Percentiles rank a stretch among this genome's conserved stretches.
phyloP scores from a whole-genome alignment of 2,113 vertebrate genomes.

The Lucifuga dentata region DNA sequence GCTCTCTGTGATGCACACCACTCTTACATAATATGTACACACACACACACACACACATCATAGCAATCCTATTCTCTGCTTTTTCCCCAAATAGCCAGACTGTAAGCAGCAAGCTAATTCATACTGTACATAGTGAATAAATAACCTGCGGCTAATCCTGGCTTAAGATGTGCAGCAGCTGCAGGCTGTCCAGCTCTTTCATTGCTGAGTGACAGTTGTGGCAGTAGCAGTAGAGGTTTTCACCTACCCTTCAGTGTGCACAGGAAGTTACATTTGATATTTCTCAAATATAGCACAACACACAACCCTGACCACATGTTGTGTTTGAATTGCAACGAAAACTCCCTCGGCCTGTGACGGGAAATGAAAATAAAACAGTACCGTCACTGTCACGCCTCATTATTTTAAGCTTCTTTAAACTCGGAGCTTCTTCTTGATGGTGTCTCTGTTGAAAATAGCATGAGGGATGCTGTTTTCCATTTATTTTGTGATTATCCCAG shows the following conservation, averaged over 20 bases:
- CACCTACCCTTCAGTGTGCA: neutral
- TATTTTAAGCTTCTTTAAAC: constrained; percentile 57
- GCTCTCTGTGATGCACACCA: constrained; percentile 9
- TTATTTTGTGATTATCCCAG: constrained; percentile 3
- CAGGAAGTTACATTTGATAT: constrained; percentile 16
- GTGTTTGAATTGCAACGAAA: constrained; percentile 14
- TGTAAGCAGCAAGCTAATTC: constrained; percentile 34
- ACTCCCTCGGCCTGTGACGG: neutral
- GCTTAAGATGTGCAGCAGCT: constrained; percentile 47
- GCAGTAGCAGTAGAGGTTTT: constrained; percentile 5
- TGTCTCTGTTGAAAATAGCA: constrained; percentile 13
- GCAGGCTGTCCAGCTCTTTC: constrained; percentile 33
- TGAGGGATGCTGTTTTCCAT: constrained; percentile 9
- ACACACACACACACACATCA: constrained; percentile 14
- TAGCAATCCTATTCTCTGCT: neutral
- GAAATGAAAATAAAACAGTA: constrained; percentile 39
- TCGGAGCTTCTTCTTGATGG: too few species aligned
- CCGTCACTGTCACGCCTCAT: constrained; percentile 55
- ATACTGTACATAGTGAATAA: constrained; percentile 25
- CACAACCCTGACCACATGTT: neutral
- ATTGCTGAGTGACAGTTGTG: constrained; percentile 36
- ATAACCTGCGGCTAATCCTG: constrained; percentile 19
- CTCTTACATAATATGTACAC: constrained; percentile 11
- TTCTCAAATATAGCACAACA: neutral
- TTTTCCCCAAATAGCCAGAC: neutral